Conservation (phyloP, 1,140 invertebrate species). For the Acromyrmex echinatior region DNA sequence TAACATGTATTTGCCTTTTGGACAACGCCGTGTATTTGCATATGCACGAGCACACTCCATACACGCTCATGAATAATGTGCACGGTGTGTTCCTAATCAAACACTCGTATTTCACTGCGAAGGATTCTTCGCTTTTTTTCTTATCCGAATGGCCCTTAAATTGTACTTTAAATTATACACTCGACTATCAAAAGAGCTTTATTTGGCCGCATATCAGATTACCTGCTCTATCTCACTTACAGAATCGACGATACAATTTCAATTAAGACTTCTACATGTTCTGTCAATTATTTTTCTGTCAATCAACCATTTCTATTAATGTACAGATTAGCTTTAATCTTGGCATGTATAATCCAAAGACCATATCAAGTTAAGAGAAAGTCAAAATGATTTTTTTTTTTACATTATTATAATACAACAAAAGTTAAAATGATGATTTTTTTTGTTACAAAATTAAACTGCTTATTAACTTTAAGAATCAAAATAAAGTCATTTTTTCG, state of each 20-base stretch:
- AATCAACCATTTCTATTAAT: no score
- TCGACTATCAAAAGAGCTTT: background rate
- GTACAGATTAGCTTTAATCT: no score
- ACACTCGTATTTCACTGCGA: slow-evolving; percentile 70
- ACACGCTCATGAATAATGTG: slow-evolving; percentile 67
- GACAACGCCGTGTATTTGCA: slow-evolving; percentile 79
- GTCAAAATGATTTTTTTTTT: no score
- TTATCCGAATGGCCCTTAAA: background rate
- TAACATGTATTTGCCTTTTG: slow-evolving; percentile 81
- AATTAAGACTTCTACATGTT: background rate
- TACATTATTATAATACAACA: no score
- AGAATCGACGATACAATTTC: background rate
- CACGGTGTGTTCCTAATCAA: slow-evolving; percentile 75
- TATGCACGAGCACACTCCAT: slow-evolving; percentile 81
- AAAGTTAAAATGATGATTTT: no score
- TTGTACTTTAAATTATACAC: background rate
- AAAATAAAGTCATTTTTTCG: no score
- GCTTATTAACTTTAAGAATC: no score
- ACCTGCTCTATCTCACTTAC: background rate
- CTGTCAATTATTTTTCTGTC: no score
- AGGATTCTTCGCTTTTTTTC: slow-evolving; percentile 8
- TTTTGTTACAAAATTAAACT: no score
- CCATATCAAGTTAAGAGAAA: no score
- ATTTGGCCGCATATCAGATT: background rate
- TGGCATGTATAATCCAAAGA: no score